Conservation (phyloP, 2,888 invertebrate species). For the Epistrophe grossulariae region DNA sequence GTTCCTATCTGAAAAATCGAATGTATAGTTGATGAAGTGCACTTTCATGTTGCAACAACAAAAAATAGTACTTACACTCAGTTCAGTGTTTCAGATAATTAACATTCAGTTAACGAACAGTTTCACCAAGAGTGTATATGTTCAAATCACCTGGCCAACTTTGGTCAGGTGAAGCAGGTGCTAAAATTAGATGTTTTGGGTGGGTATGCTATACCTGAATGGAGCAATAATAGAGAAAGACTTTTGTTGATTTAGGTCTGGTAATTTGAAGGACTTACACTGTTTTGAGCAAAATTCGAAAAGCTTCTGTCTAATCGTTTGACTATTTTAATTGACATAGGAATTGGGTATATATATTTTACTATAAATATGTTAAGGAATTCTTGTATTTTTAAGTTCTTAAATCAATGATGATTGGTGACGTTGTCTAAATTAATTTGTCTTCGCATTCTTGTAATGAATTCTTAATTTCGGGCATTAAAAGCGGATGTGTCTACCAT, state of each 20-base stretch:
- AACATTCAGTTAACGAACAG: slow-evolving; percentile 67
- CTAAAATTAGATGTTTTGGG: slow-evolving; percentile 1
- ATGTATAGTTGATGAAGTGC: slow-evolving; percentile 37
- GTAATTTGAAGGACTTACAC: slow-evolving; percentile 40
- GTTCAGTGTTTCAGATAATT: slow-evolving; percentile 48
- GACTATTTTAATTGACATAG: too few relatives aligned
- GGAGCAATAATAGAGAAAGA: slow-evolving; percentile 36
- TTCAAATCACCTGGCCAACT: slow-evolving; percentile 46
- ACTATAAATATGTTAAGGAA: too few relatives aligned
- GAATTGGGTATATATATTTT: too few relatives aligned
- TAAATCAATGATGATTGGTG: too few relatives aligned
- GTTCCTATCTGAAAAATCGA: slow-evolving; percentile 46
- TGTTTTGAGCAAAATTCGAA: slow-evolving; percentile 35
- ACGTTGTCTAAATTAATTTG: too few relatives aligned
- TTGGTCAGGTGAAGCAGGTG: slow-evolving; percentile 11
- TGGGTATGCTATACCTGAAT: not conserved
- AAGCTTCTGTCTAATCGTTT: not conserved
- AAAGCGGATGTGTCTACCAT: too few relatives aligned
- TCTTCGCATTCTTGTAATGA: too few relatives aligned
- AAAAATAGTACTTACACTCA: slow-evolving; percentile 12
- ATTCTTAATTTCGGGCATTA: too few relatives aligned
- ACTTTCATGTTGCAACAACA: slow-evolving; percentile 28
- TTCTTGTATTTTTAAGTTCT: too few relatives aligned
- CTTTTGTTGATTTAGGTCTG: slow-evolving; percentile 30
- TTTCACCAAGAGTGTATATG: slow-evolving; percentile 43